These are phyloP conservation scores for Eptatretus burgeri DNA, from an alignment of 2,113 vertebrate genomes.

Conservation along the genomic window DNA sequence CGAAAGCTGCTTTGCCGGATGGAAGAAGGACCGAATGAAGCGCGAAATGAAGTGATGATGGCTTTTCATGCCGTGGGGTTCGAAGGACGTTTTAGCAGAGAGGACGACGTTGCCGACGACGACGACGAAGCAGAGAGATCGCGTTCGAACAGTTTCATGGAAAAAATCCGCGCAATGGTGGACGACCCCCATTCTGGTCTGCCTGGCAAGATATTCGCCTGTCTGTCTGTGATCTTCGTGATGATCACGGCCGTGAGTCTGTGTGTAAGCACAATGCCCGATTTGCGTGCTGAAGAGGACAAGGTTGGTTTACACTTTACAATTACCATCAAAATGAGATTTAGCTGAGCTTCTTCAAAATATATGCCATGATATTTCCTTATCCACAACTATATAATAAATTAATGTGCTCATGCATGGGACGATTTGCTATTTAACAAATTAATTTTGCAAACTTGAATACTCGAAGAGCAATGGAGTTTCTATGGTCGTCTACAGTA, in stretches of 20 bases:
- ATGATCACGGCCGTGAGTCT: conserved; percentile 69
- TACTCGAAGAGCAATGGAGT: no score
- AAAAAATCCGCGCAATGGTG: conserved; percentile 52
- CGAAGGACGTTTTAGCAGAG: no score
- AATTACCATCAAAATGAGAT: no score
- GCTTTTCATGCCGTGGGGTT: conserved; percentile 14
- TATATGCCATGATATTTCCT: no score
- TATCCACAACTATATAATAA: no score
- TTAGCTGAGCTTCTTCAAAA: no score
- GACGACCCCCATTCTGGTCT: conserved; percentile 67
- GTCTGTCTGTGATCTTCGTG: conserved; percentile 56
- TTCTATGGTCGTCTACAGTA: no score
- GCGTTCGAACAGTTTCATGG: conserved; percentile 22
- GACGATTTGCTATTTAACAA: no score
- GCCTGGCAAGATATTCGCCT: conserved; percentile 77
- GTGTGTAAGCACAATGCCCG: conserved; percentile 88
- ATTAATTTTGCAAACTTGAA: no score
- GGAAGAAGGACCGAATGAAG: conserved; percentile 45
- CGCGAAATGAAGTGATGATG: conserved; percentile 22
- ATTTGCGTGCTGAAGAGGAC: conserved; percentile 65
- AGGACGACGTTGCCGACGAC: no score
- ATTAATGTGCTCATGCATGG: no score
- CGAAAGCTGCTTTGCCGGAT: conserved; percentile 41
- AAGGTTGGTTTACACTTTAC: no score
- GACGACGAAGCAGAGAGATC: neutral